Conservation (phyloP, 2,113 vertebrate species). For the Onychorhynchus coronatus region DNA sequence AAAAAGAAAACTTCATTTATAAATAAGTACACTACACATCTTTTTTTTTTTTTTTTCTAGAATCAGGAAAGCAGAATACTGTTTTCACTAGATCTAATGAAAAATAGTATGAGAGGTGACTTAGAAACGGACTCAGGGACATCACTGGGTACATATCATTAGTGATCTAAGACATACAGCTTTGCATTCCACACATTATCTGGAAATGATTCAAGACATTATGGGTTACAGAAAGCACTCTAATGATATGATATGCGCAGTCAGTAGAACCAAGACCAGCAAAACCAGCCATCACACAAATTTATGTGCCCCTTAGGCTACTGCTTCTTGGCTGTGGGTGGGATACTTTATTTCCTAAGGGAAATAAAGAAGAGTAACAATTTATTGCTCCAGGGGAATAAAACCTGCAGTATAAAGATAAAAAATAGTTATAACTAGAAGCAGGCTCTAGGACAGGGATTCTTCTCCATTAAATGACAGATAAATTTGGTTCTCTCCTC, state of each 20-base stretch:
- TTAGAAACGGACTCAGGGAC: neutral
- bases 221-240: constrained; percentile 26
- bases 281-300: constrained; percentile 43
- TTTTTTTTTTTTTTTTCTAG: neutral
- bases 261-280: constrained; percentile 48
- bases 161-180: constrained; percentile 5
- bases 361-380: constrained; percentile 29
- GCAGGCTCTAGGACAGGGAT: neutral
- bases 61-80: neutral
- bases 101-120: neutral
- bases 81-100: neutral
- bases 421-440: neutral
- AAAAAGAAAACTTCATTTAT: neutral
- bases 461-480: neutral
- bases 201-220: constrained; percentile 30
- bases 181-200: constrained; percentile 19
- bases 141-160: neutral
- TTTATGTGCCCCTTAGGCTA: constrained; percentile 40
- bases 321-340: constrained; percentile 12
- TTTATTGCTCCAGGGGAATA: constrained; percentile 32
- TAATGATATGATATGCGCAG: constrained; percentile 52
- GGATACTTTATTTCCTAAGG: constrained; percentile 13
- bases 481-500: neutral
- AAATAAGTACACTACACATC: neutral
- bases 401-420: neutral